phyloP scores from a whole-genome alignment of 1,140 invertebrate genomes.

The Drosophila persimilis region DNA sequence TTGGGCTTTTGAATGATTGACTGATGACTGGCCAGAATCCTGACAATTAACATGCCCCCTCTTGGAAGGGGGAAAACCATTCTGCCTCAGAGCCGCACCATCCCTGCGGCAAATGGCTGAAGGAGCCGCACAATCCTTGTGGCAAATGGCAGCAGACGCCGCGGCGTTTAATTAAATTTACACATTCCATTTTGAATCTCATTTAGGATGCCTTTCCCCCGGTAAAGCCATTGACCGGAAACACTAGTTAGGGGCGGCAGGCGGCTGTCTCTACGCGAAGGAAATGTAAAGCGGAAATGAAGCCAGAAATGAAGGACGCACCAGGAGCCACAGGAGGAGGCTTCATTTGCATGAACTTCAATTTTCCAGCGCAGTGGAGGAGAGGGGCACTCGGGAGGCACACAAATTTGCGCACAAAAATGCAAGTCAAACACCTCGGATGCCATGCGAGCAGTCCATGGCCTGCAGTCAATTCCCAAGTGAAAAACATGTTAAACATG shows the following conservation, averaged over 20 bases:
- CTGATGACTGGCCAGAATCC: no score
- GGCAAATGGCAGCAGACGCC: neutral
- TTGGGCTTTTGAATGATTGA: no score
- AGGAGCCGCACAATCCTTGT: no score
- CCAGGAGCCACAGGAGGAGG: no score
- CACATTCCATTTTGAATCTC: neutral
- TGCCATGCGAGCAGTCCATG: constrained; percentile 21
- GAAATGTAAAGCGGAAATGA: no score
- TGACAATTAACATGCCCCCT: no score
- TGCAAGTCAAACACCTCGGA: constrained; percentile 35
- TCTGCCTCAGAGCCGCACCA: no score
- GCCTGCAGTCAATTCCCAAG: constrained; percentile 14
- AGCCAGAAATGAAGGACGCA: no score
- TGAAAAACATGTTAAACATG: constrained; percentile 71
- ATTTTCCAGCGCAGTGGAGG: neutral
- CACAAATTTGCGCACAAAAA: constrained; percentile 40
- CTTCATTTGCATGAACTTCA: constrained; percentile 26
- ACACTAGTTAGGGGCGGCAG: neutral
- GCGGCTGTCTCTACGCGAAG: no score
- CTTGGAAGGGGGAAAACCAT: no score
- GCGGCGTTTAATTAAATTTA: neutral
- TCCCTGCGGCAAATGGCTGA: no score
- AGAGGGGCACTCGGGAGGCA: constrained; percentile 29
- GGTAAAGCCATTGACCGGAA: no score
- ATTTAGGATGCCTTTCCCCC: neutral